Percentiles rank a stretch among this genome's conserved stretches.
Evolutionary conservation across 2,113 vertebrate species (phyloP).

Genomic region (Rhinolophus ferrumequinum): DNA sequence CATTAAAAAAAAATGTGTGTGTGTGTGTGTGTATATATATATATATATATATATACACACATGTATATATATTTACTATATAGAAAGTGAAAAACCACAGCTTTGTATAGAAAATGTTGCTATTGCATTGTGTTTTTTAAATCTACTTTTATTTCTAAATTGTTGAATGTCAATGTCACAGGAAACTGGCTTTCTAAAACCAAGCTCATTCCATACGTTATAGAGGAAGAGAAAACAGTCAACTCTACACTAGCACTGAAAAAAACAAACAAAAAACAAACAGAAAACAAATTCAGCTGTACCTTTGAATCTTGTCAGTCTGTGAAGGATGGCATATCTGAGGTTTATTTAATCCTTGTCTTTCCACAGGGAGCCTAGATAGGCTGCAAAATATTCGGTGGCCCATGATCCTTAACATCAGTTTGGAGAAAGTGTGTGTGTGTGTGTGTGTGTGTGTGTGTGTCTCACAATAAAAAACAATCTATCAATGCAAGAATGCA

Average conservation of each 20-base stretch:
- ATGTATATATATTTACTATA: not conserved
- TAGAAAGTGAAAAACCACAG: not conserved
- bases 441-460: too few species aligned
- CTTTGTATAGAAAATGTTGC: not conserved
- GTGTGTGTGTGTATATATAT: too few species aligned
- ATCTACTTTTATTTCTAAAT: not conserved
- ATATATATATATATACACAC: too few species aligned
- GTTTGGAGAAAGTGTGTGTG: not conserved
- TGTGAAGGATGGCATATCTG: not conserved
- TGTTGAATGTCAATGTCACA: not conserved
- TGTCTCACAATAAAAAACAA: not conserved
- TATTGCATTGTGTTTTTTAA: not conserved
- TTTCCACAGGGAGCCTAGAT: not conserved
- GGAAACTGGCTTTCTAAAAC: not conserved
- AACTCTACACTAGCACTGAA: not conserved
- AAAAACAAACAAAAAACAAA: not conserved
- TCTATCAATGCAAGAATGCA: not conserved
- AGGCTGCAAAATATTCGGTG: not conserved
- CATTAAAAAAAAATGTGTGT: not conserved
- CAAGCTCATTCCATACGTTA: not conserved
- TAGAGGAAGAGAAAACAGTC: not conserved
- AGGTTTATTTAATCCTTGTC: constrained; percentile 59
- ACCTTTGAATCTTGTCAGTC: constrained; percentile 34
- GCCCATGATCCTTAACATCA: constrained; percentile 37
- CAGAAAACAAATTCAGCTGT: not conserved